phyloP scores from a whole-genome alignment of 2,888 invertebrate species.

The Octonoba sinensis region DNA sequence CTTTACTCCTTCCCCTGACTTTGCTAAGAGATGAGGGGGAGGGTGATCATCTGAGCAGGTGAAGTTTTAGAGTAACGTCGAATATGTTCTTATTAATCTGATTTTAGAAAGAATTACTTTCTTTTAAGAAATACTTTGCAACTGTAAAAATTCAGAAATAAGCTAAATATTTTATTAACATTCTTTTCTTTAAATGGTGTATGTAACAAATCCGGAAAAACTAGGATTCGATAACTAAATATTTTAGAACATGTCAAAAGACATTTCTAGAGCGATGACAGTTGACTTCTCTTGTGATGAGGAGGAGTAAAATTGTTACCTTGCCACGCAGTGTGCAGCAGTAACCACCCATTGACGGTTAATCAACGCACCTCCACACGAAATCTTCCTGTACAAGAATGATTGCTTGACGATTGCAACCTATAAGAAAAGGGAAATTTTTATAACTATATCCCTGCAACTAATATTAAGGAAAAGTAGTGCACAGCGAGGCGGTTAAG shows the following conservation, averaged over 20 bases:
- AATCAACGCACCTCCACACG: slow-evolving; percentile 90
- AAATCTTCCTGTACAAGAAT: slow-evolving; percentile 88
- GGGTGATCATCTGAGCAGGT: too few relatives aligned
- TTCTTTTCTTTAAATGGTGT: background rate
- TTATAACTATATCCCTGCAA: too few relatives aligned
- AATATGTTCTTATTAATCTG: too few relatives aligned
- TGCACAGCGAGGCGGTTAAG: background rate
- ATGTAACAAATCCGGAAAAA: background rate
- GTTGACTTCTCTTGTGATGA: background rate
- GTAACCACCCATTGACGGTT: slow-evolving; percentile 93
- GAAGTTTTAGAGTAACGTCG: too few relatives aligned
- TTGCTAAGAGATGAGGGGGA: too few relatives aligned
- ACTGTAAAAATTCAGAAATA: too few relatives aligned
- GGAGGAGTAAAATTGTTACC: slow-evolving; percentile 55
- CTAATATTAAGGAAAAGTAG: background rate
- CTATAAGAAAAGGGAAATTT: slow-evolving; percentile 34
- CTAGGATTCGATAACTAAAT: background rate
- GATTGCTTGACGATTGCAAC: slow-evolving; percentile 88
- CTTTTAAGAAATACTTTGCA: too few relatives aligned
- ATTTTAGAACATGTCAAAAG: too few relatives aligned
- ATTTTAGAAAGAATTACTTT: too few relatives aligned
- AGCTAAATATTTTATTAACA: too few relatives aligned
- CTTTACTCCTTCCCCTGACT: too few relatives aligned
- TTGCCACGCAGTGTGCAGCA: slow-evolving; percentile 80
- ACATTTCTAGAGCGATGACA: background rate